A percentile compares a stretch with the other conserved stretches of the same genome.
These are phyloP conservation scores for Hippocampus mohnikei DNA, from an alignment of 2,113 vertebrate species.

Conservation along the genomic window DNA sequence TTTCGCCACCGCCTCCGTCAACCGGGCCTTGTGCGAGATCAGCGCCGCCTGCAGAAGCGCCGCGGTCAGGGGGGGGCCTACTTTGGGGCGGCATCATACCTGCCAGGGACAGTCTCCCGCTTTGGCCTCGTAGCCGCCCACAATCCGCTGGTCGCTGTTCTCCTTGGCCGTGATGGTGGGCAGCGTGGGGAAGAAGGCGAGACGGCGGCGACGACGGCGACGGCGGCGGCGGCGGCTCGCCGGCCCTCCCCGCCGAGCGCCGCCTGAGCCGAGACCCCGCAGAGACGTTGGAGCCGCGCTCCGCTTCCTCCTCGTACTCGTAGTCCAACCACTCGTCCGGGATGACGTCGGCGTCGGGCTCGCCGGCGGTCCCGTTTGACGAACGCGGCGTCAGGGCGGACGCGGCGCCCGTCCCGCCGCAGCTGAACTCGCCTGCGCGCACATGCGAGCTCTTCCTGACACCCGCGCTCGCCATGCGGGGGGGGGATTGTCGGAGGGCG, in stretches of 20 bases:
- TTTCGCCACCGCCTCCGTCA: rapidly evolving
- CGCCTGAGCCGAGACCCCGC: no score
- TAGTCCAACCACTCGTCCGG: background rate
- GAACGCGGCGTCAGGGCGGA: background rate
- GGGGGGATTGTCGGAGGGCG: no score
- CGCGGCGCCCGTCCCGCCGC: background rate
- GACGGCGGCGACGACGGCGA: background rate
- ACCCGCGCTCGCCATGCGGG: no score
- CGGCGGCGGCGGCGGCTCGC: background rate
- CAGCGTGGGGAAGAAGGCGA: slow-evolving; percentile 36
- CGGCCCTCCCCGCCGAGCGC: background rate
- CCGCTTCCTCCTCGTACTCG: background rate
- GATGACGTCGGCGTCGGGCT: background rate
- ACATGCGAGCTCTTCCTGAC: background rate
- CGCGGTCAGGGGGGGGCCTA: background rate
- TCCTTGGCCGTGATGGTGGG: slow-evolving; percentile 18
- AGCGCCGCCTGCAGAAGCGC: slow-evolving; percentile 74
- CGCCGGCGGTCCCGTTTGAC: background rate
- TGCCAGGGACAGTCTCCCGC: slow-evolving; percentile 93
- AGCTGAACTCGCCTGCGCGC: slow-evolving; percentile 3
- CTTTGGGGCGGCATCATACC: slow-evolving; percentile 65
- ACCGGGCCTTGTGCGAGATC: slow-evolving; percentile 35
- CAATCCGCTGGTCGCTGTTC: slow-evolving; percentile 62
- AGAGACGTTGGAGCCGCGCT: background rate
- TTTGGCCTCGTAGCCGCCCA: slow-evolving; percentile 78